These are phyloP conservation scores for Ashinkailepas kermadecensis DNA, from an alignment of 2,888 invertebrate genomes.

Conservation along the genomic window DNA sequence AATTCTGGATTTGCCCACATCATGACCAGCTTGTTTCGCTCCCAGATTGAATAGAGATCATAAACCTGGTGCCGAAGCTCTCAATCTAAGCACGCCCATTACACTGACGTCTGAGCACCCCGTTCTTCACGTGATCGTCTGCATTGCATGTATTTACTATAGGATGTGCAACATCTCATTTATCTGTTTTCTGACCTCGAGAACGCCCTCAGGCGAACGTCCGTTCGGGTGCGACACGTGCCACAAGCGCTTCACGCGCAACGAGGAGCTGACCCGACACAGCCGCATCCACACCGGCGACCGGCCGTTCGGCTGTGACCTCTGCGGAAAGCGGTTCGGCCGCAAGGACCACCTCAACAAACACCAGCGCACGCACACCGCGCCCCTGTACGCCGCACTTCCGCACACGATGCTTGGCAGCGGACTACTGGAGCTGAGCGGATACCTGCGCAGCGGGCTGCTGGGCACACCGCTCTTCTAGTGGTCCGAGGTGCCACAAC, in stretches of 20 bases:
- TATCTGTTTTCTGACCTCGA: no score
- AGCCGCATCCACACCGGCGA: constrained; percentile 63
- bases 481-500: no score
- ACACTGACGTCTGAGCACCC: no score
- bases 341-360: constrained; percentile 68
- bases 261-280: constrained; percentile 86
- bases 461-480: background rate
- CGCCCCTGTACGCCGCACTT: background rate
- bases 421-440: background rate
- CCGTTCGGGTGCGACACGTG: constrained; percentile 84
- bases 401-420: background rate
- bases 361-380: constrained; percentile 43
- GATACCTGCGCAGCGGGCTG: background rate
- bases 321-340: constrained; percentile 69
- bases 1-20: no score
- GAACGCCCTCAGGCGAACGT: constrained; percentile 57
- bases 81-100: no score
- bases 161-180: no score
- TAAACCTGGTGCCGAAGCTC: no score
- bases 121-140: no score
- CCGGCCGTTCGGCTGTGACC: constrained; percentile 65
- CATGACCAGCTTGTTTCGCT: no score
- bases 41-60: no score
- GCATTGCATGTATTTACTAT: no score
- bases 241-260: constrained; percentile 82